phyloP scores from a whole-genome alignment of 2,113 vertebrate genomes.

The Thermophis baileyi region DNA sequence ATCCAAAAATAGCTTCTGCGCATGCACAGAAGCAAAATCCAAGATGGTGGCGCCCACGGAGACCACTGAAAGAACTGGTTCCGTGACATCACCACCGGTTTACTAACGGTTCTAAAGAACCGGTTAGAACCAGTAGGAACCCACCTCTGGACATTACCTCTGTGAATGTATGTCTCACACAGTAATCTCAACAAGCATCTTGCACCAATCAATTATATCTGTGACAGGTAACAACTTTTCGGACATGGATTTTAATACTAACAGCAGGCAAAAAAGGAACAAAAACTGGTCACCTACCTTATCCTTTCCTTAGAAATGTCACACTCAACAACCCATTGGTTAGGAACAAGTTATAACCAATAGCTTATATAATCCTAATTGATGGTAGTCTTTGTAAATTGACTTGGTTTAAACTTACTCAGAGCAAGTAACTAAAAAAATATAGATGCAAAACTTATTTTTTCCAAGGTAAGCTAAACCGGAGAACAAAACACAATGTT shows the following conservation, averaged over 20 bases:
- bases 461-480: not conserved
- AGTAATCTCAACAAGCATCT: not conserved
- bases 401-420: not conserved
- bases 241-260: not conserved
- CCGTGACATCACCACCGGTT: too few relatives aligned
- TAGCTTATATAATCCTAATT: not conserved
- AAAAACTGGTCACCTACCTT: not conserved
- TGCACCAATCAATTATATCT: not conserved
- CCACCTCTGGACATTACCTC: not conserved
- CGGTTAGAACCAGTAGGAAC: too few relatives aligned
- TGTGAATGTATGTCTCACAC: not conserved
- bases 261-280: not conserved
- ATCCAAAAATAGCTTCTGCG: too few relatives aligned
- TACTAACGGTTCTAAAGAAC: too few relatives aligned
- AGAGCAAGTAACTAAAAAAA: not conserved
- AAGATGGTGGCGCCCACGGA: too few relatives aligned
- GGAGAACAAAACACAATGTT: not conserved
- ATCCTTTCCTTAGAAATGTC: not conserved
- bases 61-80: too few relatives aligned
- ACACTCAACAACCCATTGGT: not conserved
- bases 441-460: not conserved
- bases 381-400: not conserved
- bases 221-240: not conserved
- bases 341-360: not conserved
- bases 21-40: too few relatives aligned